Percentiles rank a stretch among this genome's conserved stretches.
Conservation (phyloP, 1,140 invertebrate species). For the Lepeophtheirus salmonis region DNA sequence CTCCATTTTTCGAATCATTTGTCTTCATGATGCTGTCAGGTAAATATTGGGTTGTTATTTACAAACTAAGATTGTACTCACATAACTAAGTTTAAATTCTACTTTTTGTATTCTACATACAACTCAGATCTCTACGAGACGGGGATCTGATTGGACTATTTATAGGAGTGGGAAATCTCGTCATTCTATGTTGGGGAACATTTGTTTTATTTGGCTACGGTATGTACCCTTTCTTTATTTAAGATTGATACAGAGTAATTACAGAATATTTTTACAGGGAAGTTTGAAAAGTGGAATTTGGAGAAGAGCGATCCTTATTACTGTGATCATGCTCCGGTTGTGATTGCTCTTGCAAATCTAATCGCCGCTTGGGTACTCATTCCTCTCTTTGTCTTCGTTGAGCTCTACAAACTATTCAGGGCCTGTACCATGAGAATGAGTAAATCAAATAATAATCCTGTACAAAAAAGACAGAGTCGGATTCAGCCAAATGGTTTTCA, state of each 20-base stretch:
- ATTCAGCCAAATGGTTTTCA: background rate
- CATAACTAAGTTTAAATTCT: no score
- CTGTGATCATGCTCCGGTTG: background rate
- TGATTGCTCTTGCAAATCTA: background rate
- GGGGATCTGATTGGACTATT: background rate
- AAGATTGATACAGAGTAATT: background rate
- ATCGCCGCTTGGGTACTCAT: background rate
- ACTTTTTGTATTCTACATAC: no score
- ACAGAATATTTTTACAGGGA: background rate
- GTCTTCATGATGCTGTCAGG: background rate
- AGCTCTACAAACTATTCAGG: background rate
- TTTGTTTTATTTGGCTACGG: background rate
- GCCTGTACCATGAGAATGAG: background rate
- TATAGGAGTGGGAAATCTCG: background rate
- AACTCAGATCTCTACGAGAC: background rate
- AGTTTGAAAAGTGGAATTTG: background rate
- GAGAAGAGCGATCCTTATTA: background rate
- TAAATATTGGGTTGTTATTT: background rate
- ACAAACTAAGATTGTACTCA: no score
- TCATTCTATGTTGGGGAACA: background rate
- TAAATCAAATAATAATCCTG: background rate
- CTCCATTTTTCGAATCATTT: background rate
- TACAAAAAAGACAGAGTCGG: background rate
- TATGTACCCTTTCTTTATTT: background rate
- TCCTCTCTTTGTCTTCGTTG: background rate